Percentiles rank a stretch among this genome's conserved stretches.
Evolutionary conservation across 2,797 vertebrate genomes (phyloP).

Genomic region (Podarcis siculus): DNA sequence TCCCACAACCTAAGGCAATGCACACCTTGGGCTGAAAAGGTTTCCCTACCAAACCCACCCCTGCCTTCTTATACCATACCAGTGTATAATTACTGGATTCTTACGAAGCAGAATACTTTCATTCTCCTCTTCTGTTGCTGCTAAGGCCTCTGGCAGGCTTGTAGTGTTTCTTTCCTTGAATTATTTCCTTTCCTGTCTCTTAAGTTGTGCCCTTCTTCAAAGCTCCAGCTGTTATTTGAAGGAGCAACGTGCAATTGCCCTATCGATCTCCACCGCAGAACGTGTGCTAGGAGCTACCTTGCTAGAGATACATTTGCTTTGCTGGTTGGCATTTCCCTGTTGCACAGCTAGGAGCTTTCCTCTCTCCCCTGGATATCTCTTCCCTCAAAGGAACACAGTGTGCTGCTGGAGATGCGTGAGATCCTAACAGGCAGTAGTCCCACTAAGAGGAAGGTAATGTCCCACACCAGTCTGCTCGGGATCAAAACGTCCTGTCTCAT

Average conservation of each 20-base stretch:
- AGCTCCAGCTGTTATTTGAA: slow-evolving; percentile 14
- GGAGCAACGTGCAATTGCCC: slow-evolving; percentile 5
- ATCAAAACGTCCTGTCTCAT: background rate
- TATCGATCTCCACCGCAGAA: background rate
- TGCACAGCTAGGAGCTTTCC: background rate
- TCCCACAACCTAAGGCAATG: background rate
- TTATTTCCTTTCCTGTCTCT: slow-evolving; percentile 11
- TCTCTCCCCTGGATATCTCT: background rate
- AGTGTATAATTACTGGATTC: background rate
- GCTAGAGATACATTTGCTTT: background rate
- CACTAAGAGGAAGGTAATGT: background rate
- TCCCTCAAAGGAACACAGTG: background rate
- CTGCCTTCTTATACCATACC: too few species aligned
- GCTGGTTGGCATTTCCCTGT: background rate
- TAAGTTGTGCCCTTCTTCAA: background rate
- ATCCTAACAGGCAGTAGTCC: background rate
- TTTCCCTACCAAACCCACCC: too few species aligned
- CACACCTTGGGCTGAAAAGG: too few species aligned
- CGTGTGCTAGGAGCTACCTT: slow-evolving; percentile 16
- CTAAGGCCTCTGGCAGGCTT: background rate
- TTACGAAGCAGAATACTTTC: background rate
- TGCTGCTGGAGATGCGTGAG: background rate
- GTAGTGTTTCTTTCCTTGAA: background rate
- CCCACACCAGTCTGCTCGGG: background rate
- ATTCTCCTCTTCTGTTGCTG: background rate